Evolutionary conservation across 1,140 invertebrate genomes (phyloP), one percentile per base, ranked within the genome.

Genomic region (Drosophila setifemur): DNA sequence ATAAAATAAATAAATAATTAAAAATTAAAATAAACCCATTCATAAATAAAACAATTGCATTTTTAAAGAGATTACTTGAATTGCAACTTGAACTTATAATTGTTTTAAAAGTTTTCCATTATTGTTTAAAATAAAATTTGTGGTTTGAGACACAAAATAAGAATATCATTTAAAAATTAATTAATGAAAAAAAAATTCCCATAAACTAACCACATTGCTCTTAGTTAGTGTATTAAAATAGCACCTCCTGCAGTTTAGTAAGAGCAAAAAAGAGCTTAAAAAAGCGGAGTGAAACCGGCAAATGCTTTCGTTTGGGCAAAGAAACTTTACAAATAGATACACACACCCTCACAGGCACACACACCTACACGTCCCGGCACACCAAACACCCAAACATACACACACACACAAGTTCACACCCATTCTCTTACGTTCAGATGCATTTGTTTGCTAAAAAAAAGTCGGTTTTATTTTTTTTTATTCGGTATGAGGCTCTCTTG

Each of bases 321-420:
- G 55, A 82, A 69, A 73, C 57, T 73, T 63, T 72, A 57, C 73
- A 77, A 77, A 77, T 73, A 55, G 21, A 40, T 14, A 31, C 43
- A 69, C 49, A 44, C 64, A 58, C 33, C 52, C 37, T 67, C 49
- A 47, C 26, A 40, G n/a, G 2, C 18, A 18, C 4, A 16, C 50
- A 14, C 19, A 21, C 43, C n/a, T n/a, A 29, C 31, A 42, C 18
- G 35, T n/a, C n/a, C n/a, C n/a, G n/a, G n/a, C n/a, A n/a, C n/a
- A n/a, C n/a, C n/a, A n/a, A n/a, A n/a, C 26, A 26, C 11, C 37
- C 8, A 29, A 8, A 9, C 29, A 53, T 25, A 43, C 37, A 28
- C 37, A 37, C 14, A 18, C 48, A 14, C 39, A 33, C 50, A 28
- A 23, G 5, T 23, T 23, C 33, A 9, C 42, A 44, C 71, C 45